Evolutionary conservation across 2,888 invertebrate genomes (phyloP), one percentile per base, ranked within the genome.

Genomic region (Acrobasis consociella): DNA sequence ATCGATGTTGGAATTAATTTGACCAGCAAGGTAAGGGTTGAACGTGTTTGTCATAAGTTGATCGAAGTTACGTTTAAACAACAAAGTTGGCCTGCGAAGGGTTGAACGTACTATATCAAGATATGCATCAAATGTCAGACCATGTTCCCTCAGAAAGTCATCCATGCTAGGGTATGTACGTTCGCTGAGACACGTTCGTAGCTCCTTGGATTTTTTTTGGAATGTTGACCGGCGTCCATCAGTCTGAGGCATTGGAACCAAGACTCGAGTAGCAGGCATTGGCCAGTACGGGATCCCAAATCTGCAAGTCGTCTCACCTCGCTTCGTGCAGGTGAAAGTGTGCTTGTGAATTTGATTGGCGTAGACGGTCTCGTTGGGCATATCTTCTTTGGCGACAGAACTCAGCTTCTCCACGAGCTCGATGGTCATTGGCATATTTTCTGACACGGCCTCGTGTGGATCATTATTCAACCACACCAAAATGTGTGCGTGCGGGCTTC

Each of bases 401-500:
- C 17, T 17, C 17, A 51, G 22, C 8, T 17, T 10, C 8, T 51
- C 17, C 17, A 51, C 9, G 22, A 51, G 50, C 9, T 51, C 17
- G 50, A 51, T 17, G 10, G 50, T 22, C 22, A 10, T 22, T 8
- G 50, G 50, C 17, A 17, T 22, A 17, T 51, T 51, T 22, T 22
- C 22, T 17, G 17, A 17, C 10, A 51, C 9, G 2, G 17, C 16
- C 10, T 51, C 50, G 8, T 51, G 17, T 70, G 83, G 83, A 58
- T 75, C 84, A 58, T 82, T 58, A 52, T 81, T 68, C 13, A 86
- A 72, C 85, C 85, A 87, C 66, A 85, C 8, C 42, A 86, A 72
- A 70, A 83, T 80, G 51, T 85, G 85, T 11, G 82, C 83, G 64
- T 79, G 81, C 0, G 85, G 82, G 65, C 83, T 83, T 67, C 82